Conservation (phyloP, 1,140 invertebrate genomes). For the Zeugodacus cucurbitae region DNA sequence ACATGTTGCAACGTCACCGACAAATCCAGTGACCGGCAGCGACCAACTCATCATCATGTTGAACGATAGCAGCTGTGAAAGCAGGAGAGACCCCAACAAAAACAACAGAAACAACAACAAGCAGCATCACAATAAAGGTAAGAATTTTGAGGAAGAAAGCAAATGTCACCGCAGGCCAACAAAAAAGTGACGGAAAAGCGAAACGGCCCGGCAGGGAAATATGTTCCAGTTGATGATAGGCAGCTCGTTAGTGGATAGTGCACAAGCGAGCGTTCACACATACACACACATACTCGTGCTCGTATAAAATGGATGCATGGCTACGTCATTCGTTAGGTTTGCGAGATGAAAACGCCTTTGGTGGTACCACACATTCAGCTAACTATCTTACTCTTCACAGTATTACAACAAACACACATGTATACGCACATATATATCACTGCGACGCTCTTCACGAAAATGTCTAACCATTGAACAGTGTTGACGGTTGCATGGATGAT, state of each 20-base stretch:
- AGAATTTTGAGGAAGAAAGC: slow-evolving; percentile 6
- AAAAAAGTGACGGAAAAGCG: background rate
- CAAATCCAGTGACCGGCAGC: slow-evolving; percentile 19
- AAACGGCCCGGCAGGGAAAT: background rate
- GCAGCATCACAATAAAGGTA: background rate
- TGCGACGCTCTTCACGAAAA: background rate
- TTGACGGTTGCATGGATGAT: background rate
- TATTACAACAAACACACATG: background rate
- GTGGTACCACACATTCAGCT: background rate
- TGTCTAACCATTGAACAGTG: background rate
- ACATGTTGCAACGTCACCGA: background rate
- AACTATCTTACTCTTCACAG: background rate
- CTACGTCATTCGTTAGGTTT: background rate
- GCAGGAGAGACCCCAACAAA: background rate
- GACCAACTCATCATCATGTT: slow-evolving; percentile 9
- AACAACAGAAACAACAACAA: background rate
- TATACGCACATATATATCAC: background rate
- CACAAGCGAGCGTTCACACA: too few species aligned
- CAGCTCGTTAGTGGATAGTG: background rate
- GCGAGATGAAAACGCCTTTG: background rate
- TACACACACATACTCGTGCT: background rate
- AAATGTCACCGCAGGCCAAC: background rate
- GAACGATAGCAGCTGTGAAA: background rate
- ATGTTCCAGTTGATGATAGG: background rate
- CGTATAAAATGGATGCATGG: background rate